Base-by-base conservation (phyloP, 2,113 vertebrate species). In the Guaruba guarouba region DNA sequence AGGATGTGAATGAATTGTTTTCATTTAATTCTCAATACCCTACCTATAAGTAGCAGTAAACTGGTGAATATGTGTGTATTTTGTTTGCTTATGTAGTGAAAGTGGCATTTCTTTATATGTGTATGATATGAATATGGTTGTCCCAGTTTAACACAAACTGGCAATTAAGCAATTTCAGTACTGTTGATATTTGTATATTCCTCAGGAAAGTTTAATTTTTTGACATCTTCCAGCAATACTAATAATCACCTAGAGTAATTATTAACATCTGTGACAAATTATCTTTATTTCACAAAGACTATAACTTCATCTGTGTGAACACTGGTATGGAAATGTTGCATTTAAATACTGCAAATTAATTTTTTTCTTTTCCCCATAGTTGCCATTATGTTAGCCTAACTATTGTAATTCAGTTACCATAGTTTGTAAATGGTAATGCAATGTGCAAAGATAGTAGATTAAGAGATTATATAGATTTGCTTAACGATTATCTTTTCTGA, bases 41-140 rank as follows among this genome's bases (percentile, higher is more conserved):
- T 14, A 44, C 20, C 22, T 67, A 20, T 62, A 68, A 23, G 13
- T 17, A 35, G 9, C 15, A 13, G 12, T 63, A 59, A 82, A 91
- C 37, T 9, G 1, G 14, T 44, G 7, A 1, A 4, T 28, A 28
- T n/a, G 1, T 57, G 41, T 22, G 7, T 7, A 20, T 16, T 64
- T 74, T 28, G 43, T n/a, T 35, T 44, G 33, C 10, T 62, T 39
- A 29, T 22, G 37, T 35, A n/a, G 8, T 69, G 43, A 73, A 88
- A 78, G 8, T 6, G 81, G 3, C 10, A 13, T 49, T 70, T 66
- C 14, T 41, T 52, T 48, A 13, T 28, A 20, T 43, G 6, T 18
- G 25, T n/a, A 7, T 24, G 59, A 15, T 25, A 20, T 43, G 4
- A 22, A 37, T n/a, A 11, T 16, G 51, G 5, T 16, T 67, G 22